Conservation (phyloP, 2,113 vertebrate species). For the Rhombomys opimus region DNA sequence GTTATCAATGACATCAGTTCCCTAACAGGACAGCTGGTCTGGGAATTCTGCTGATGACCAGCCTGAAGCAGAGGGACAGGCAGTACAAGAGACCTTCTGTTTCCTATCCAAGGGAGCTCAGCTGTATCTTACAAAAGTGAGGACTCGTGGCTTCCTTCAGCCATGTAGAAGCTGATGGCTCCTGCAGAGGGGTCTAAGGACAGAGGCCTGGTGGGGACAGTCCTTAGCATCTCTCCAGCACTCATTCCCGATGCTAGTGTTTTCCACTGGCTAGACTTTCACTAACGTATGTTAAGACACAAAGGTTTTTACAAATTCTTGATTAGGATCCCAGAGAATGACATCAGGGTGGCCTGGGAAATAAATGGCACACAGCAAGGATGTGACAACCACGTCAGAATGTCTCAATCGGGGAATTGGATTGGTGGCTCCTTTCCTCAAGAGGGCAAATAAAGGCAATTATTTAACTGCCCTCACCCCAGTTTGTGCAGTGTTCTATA, state of each 20-base stretch:
- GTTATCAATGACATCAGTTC: conserved; percentile 29
- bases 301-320: background rate
- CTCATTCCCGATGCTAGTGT: rapidly evolving
- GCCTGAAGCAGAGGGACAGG: background rate
- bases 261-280: background rate
- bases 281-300: background rate
- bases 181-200: background rate
- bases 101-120: background rate
- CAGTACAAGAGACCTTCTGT: rapidly evolving
- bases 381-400: background rate
- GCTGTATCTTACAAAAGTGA: too few species aligned
- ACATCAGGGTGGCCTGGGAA: background rate
- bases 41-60: background rate
- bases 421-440: background rate
- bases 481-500: background rate
- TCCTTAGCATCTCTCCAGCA: too few species aligned
- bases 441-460: background rate
- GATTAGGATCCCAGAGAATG: background rate
- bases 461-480: background rate
- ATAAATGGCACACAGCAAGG: background rate
- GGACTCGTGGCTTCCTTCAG: background rate
- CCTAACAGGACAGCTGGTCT: background rate
- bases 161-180: rapidly evolving
- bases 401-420: rapidly evolving
- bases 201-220: rapidly evolving